Percentiles rank a stretch among this genome's conserved stretches.
phyloP scores from a whole-genome alignment of 2,113 vertebrate genomes.

The Bathybates hornii region DNA sequence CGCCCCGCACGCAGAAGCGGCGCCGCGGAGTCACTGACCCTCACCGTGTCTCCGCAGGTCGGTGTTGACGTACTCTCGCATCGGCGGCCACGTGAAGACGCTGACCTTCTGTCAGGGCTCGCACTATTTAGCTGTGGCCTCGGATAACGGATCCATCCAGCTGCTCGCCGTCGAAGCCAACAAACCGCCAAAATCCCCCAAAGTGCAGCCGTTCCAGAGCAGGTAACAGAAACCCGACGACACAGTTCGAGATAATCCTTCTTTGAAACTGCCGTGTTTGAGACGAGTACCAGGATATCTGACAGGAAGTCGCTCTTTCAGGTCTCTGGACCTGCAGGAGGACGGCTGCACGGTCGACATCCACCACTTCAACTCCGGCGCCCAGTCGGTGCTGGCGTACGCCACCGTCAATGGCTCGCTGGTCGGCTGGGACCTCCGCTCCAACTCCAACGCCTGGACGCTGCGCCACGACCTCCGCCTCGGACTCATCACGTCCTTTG shows the following conservation, averaged over 20 bases:
- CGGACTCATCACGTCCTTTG: constrained; percentile 96
- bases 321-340: constrained; percentile 85
- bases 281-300: neutral
- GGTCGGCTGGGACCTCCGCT: constrained; percentile 94
- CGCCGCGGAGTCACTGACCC: neutral
- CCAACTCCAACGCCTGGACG: constrained; percentile 87
- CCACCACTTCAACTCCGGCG: constrained; percentile 92
- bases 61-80: constrained; percentile 88
- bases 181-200: constrained; percentile 94
- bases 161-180: constrained; percentile 90
- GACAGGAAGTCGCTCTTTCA: constrained; percentile 30
- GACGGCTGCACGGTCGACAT: constrained; percentile 95
- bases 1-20: accelerated
- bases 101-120: constrained; percentile 96
- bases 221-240: constrained; percentile 65
- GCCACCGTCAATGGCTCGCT: constrained; percentile 92
- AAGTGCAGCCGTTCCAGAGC: constrained; percentile 91
- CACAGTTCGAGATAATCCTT: neutral
- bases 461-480: constrained; percentile 89
- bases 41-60: constrained; percentile 68
- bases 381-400: constrained; percentile 92
- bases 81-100: constrained; percentile 90
- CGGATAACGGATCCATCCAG: constrained; percentile 91
- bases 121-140: constrained; percentile 90
- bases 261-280: neutral